phyloP scores from a whole-genome alignment of 2,888 invertebrate genomes.

The Ichneumon xanthorius region DNA sequence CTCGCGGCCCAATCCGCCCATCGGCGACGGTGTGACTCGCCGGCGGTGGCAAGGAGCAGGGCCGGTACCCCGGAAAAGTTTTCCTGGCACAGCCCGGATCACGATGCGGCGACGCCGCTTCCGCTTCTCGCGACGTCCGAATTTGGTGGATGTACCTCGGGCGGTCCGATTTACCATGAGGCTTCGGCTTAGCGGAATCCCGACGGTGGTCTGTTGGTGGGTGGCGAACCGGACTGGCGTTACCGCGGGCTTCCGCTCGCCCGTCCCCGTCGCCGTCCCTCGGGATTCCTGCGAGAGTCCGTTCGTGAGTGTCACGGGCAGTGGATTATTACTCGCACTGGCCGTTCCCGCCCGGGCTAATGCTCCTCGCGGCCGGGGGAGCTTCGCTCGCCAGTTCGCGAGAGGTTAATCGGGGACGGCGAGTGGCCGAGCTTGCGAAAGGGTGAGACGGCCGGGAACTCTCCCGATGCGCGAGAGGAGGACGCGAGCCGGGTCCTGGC shows the following conservation, averaged over 20 bases:
- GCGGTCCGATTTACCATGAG: conserved; percentile 48
- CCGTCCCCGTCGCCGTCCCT: conserved; percentile 26
- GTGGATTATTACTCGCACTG: conserved; percentile 44
- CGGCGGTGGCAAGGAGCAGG: conserved; percentile 3
- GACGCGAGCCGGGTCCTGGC: neutral
- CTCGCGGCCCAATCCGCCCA: conserved; percentile 17
- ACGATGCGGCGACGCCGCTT: conserved; percentile 25
- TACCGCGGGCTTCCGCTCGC: conserved; percentile 44
- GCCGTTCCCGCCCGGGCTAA: conserved; percentile 16
- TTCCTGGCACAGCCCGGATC: conserved; percentile 45
- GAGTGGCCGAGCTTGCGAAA: conserved; percentile 40
- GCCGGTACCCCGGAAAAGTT: conserved; percentile 44
- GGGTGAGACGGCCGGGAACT: neutral
- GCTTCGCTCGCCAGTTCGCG: conserved; percentile 17
- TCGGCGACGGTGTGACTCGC: conserved; percentile 17
- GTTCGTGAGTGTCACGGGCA: conserved; percentile 15
- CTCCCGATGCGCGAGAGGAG: neutral
- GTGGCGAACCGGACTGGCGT: conserved; percentile 51
- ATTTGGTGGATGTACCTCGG: conserved; percentile 52
- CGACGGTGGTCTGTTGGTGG: conserved; percentile 51
- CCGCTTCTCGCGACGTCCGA: conserved; percentile 48
- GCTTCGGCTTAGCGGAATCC: conserved; percentile 65
- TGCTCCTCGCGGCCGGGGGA: conserved; percentile 22
- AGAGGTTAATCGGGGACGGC: conserved; percentile 60
- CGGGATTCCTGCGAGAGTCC: conserved; percentile 39